These are phyloP conservation scores for Archivesica marissinica DNA, from an alignment of 1,140 invertebrate genomes.

Conservation along the genomic window DNA sequence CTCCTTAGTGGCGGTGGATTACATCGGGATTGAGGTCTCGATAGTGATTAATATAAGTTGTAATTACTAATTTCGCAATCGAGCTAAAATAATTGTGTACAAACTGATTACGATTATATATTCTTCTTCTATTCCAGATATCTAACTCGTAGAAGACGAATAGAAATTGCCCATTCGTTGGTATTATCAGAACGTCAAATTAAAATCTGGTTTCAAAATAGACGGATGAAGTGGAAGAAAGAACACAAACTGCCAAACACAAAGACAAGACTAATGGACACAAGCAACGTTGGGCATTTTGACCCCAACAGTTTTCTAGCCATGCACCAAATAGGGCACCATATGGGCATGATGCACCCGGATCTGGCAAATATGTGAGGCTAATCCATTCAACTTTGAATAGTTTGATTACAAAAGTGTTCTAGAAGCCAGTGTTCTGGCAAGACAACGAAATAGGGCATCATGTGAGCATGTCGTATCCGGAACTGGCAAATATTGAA, in stretches of 20 bases:
- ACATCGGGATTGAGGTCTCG: no score
- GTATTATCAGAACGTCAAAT: slow-evolving; percentile 95
- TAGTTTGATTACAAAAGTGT: not conserved
- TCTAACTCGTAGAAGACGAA: slow-evolving; percentile 88
- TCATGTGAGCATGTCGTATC: no score
- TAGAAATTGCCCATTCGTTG: slow-evolving; percentile 94
- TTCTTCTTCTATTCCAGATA: slow-evolving; percentile 85
- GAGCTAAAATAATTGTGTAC: no score
- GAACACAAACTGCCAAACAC: slow-evolving; percentile 91
- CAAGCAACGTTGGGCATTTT: slow-evolving; percentile 48
- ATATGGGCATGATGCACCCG: slow-evolving; percentile 60
- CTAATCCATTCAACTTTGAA: not conserved
- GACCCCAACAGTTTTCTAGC: slow-evolving; percentile 57
- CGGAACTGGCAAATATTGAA: no score
- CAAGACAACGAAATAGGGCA: no score
- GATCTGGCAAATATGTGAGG: slow-evolving; percentile 44
- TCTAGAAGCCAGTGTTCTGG: not conserved
- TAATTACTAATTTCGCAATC: no score
- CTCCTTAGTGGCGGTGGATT: no score
- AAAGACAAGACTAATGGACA: slow-evolving; percentile 76
- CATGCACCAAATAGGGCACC: slow-evolving; percentile 62
- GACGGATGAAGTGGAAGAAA: slow-evolving; percentile 99
- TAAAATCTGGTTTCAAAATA: slow-evolving; percentile 93
- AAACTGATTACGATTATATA: not conserved
- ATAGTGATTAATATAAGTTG: no score